phyloP scores from a whole-genome alignment of 2,113 vertebrate genomes.

The Emydocephalus ijimae region DNA sequence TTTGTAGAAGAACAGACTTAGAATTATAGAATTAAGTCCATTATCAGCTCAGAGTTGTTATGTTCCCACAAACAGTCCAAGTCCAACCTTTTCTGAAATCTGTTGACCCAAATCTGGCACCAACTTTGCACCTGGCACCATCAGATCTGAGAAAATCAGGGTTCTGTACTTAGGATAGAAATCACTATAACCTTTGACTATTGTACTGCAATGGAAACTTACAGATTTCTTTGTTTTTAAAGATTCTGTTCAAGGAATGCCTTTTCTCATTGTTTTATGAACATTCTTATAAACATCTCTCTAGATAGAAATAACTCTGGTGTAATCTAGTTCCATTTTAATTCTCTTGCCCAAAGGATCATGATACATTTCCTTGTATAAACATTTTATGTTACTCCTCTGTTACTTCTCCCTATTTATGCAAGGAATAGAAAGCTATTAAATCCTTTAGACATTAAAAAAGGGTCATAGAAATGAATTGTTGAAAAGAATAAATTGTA shows the following conservation, averaged over 20 bases:
- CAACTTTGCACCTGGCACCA: not conserved
- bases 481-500: not conserved
- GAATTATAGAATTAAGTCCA: not conserved
- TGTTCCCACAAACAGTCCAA: not conserved
- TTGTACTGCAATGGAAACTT: not conserved
- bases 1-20: not conserved
- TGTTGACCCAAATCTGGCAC: not conserved
- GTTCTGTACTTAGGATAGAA: not conserved
- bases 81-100: not conserved
- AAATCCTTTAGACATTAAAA: not conserved
- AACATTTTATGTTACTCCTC: not conserved
- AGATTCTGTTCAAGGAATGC: not conserved
- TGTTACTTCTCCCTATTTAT: not conserved
- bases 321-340: not conserved
- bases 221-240: not conserved
- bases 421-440: not conserved
- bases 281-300: not conserved
- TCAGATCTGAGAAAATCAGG: not conserved
- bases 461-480: not conserved
- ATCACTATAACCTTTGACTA: not conserved
- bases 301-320: not conserved
- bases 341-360: not conserved
- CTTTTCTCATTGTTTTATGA: not conserved
- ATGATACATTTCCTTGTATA: not conserved
- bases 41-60: not conserved